Base-by-base conservation (phyloP, 2,888 invertebrate species). In the Bhutanitis thaidina region DNA sequence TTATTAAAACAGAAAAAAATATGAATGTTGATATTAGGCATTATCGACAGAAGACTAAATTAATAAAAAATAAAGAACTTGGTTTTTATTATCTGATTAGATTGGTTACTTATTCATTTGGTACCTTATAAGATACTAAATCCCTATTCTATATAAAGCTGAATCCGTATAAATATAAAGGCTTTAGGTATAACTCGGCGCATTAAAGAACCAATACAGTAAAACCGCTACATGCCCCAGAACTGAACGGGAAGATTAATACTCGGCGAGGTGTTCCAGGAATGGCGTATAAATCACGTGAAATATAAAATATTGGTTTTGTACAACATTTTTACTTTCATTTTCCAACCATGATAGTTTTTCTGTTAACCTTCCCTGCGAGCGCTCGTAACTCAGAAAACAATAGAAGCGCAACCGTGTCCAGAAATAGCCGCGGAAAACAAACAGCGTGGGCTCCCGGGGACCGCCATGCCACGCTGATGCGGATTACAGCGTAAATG, bases 391-490 rank as follows among this genome's bases (percentile, higher is more conserved):
- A 80, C 69, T 85, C 81, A 77, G 68, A 68, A 65, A 80, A 83
- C 85, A 86, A 84, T 83, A 77, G 77, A 75, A 70, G 71, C 59
- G 60, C 60, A 59, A 58, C 39, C 43, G 62, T 59, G 68, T 71
- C 74, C 79, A 82, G 75, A 78, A 88, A 88, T 88, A 87, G 76
- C 80, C 62, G 56, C 66, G 68, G 71, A 80, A 78, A 77, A 79
- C 75, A 83, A 83, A 85, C 83, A 78, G 50, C 13, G 67, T 65
- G 64, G 34, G 60, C 60, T 63, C 58, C 62, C 71, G 71, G 67
- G 67, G 68, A 71, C 67, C 69, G 66, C 64, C 60, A 67, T 12
- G 67, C 7, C 27, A 27, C 12, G 62, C 58, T 12, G 43, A 14
- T n/a, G 32, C 38, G 12, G 9, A 20, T n/a, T 32, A 32, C 38